Base-by-base conservation (phyloP, 2,888 invertebrate species). In the Temnothorax rugatulus region DNA sequence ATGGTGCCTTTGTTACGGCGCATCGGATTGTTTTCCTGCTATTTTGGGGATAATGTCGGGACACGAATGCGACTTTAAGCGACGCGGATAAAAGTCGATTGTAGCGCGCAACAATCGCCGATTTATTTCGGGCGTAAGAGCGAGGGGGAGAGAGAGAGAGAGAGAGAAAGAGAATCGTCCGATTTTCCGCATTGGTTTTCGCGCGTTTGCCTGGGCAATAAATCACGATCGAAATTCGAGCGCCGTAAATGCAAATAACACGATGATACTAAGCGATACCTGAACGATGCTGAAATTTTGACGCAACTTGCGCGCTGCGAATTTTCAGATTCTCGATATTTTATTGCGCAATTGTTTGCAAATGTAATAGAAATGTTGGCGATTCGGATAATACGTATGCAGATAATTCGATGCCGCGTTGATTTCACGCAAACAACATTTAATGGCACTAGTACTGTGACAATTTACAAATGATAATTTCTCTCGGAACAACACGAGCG, bases 1-100 rank as follows among this genome's bases (percentile, higher is more conserved):
- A 71, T 59, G 50, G 52, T 76, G 76, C 54, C 64, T 68, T 73
- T 77, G 50, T 41, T 34, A 76, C 18, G 59, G 54, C 61, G 63
- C 76, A 41, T 71, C 59, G 79, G 38, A 81, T 81, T 81, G 59
- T 81, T 81, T 81, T 81, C 59, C n/a, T 59, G 59, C 47, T 59
- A 79, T 79, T 79, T 79, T 34, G 59, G 44, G 38, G 18, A 81
- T 71, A 81, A 81, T 81, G 59, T 81, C 47, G 76, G 52, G 25
- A 47, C 76, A 54, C 75, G 38, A 29, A 9, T 38, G 59, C 25
- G 59, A 81, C 71, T 81, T 81, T 71, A 71, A 81, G 59, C 66
- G 71, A 71, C 59, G 47, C 34, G 59, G 47, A 59, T 71, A 71
- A 81, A 81, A 50, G 59, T 81, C 71, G 59, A 81, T 81, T 71